These are phyloP conservation scores for Nemoura dubitans DNA, from an alignment of 2,888 invertebrate species.

Conservation along the genomic window DNA sequence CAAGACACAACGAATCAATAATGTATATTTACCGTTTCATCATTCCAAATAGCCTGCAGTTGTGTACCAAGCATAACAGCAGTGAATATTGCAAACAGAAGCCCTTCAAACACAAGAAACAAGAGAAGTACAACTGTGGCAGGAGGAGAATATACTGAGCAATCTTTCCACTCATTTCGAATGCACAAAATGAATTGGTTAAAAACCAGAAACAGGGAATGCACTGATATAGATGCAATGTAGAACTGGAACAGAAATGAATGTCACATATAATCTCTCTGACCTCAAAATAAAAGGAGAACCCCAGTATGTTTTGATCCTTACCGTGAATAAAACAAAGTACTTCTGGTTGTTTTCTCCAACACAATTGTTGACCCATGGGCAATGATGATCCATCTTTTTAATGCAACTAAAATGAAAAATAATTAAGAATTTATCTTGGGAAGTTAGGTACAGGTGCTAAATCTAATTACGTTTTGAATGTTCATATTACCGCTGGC, in stretches of 20 bases:
- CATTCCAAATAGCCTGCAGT: conserved; percentile 96
- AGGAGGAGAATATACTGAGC: conserved; percentile 92
- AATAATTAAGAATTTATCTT: too few relatives aligned
- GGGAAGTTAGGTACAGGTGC: conserved; percentile 19
- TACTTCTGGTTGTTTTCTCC: conserved; percentile 99
- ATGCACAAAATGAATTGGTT: conserved; percentile 95
- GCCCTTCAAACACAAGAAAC: conserved; percentile 91
- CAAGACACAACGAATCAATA: too few relatives aligned
- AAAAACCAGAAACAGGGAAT: conserved; percentile 90
- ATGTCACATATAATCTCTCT: not conserved
- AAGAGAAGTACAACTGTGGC: conserved; percentile 92
- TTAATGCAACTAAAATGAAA: conserved; percentile 72
- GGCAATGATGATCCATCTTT: conserved; percentile 91
- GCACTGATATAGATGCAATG: conserved; percentile 95
- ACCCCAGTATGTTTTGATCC: conserved; percentile 56
- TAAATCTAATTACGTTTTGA: not conserved
- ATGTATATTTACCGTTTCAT: conserved; percentile 88
- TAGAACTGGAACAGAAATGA: conserved; percentile 78
- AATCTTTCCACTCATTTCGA: conserved; percentile 93
- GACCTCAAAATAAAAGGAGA: conserved; percentile 23
- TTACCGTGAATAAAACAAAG: conserved; percentile 97
- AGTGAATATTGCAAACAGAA: conserved; percentile 97
- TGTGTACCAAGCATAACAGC: conserved; percentile 97
- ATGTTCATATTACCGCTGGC: conserved; percentile 73
- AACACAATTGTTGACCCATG: conserved; percentile 99